phyloP scores from a whole-genome alignment of 2,888 invertebrate genomes.

The Geotrupes spiniger region DNA sequence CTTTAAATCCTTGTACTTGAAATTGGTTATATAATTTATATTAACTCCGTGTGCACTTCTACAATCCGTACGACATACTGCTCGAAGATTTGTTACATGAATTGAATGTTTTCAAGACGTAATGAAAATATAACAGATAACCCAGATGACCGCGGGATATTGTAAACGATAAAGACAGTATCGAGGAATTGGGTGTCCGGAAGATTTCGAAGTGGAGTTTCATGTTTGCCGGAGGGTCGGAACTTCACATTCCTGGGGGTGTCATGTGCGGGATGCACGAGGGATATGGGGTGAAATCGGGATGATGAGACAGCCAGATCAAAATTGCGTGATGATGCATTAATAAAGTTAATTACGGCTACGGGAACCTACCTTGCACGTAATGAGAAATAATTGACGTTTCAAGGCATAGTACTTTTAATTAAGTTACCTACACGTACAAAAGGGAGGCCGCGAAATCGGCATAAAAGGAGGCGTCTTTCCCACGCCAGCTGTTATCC shows the following conservation, averaged over 20 bases:
- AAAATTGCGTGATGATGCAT: conserved; percentile 35
- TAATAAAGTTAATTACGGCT: conserved; percentile 32
- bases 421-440: conserved; percentile 16
- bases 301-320: conserved; percentile 13
- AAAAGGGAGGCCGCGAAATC: background rate
- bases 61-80: too few species aligned
- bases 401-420: conserved; percentile 14
- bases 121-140: too few species aligned
- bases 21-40: too few species aligned
- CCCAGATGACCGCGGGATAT: too few species aligned
- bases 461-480: background rate
- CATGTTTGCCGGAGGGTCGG: conserved; percentile 32
- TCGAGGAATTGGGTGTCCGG: conserved; percentile 23
- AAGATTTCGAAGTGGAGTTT: conserved; percentile 32
- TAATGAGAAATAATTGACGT: conserved; percentile 16
- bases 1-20: too few species aligned
- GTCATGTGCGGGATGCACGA: conserved; percentile 11
- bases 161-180: conserved; percentile 2
- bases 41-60: too few species aligned
- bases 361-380: conserved; percentile 25
- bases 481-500: too few species aligned
- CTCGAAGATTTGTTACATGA: too few species aligned
- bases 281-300: background rate
- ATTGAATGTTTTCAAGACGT: too few species aligned
- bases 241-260: conserved; percentile 15